Percentiles rank a stretch among this genome's conserved stretches.
Conservation (phyloP, 2,888 invertebrate genomes). For the Entomobrya proxima region DNA sequence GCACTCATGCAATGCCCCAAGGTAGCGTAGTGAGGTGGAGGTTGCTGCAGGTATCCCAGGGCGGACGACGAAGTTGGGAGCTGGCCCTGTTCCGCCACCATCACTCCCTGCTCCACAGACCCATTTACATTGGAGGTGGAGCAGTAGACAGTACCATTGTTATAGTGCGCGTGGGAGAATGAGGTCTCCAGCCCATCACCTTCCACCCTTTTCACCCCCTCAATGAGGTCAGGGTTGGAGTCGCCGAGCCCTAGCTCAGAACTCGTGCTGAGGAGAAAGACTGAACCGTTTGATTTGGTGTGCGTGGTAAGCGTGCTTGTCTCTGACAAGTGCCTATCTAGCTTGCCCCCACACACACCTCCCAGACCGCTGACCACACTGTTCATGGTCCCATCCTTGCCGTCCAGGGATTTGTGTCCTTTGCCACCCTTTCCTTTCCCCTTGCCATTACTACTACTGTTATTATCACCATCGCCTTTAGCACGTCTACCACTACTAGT, state of each 20-base stretch:
- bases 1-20: slow-evolving; percentile 67
- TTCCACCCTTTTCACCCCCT: slow-evolving; percentile 74
- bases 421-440: slow-evolving; percentile 52
- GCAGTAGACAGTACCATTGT: slow-evolving; percentile 68
- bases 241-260: slow-evolving; percentile 74
- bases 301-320: slow-evolving; percentile 74
- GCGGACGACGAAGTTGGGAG: slow-evolving; percentile 56
- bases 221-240: slow-evolving; percentile 75
- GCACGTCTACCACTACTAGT: slow-evolving; percentile 53
- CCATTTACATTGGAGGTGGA: slow-evolving; percentile 61
- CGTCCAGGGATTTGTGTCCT: slow-evolving; percentile 49
- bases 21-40: slow-evolving; percentile 66
- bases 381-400: slow-evolving; percentile 65
- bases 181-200: slow-evolving; percentile 73
- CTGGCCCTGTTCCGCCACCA: slow-evolving; percentile 55
- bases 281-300: slow-evolving; percentile 75
- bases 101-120: slow-evolving; percentile 44
- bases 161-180: slow-evolving; percentile 69
- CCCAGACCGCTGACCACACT: slow-evolving; percentile 68
- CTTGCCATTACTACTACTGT: slow-evolving; percentile 53
- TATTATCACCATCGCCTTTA: slow-evolving; percentile 64
- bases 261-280: slow-evolving; percentile 74
- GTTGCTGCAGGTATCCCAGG: slow-evolving; percentile 53
- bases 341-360: slow-evolving; percentile 69
- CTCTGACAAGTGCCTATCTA: slow-evolving; percentile 74